phyloP scores from a whole-genome alignment of 2,797 vertebrate genomes.

The Pempheris klunzingeri region DNA sequence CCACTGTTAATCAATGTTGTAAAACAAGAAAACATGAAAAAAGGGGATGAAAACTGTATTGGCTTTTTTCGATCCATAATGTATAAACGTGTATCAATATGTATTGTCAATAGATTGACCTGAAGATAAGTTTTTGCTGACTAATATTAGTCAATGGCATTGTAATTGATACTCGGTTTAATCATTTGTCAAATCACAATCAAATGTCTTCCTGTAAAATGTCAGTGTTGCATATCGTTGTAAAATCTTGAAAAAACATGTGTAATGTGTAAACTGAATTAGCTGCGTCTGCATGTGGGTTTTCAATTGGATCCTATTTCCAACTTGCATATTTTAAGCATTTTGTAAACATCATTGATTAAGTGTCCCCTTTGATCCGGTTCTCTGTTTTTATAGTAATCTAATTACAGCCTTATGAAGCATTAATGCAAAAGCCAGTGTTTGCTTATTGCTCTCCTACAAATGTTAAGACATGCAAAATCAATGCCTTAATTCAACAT shows the following conservation, averaged over 20 bases:
- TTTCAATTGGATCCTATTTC: slow-evolving; percentile 23
- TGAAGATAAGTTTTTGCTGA: slow-evolving; percentile 16
- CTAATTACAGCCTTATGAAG: slow-evolving; percentile 63
- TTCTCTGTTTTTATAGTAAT: slow-evolving; percentile 54
- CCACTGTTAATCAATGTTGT: slow-evolving; percentile 21
- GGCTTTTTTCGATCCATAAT: neutral
- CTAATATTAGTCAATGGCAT: slow-evolving; percentile 3
- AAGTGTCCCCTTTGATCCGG: slow-evolving; percentile 44
- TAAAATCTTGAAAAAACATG: slow-evolving; percentile 32
- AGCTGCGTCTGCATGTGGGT: slow-evolving; percentile 17
- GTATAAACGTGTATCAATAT: slow-evolving; percentile 40
- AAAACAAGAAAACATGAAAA: slow-evolving; percentile 18
- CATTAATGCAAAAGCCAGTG: slow-evolving; percentile 60
- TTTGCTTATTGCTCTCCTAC: slow-evolving; percentile 65
- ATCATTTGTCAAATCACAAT: slow-evolving; percentile 23
- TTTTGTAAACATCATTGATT: slow-evolving; percentile 49
- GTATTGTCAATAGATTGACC: slow-evolving; percentile 45
- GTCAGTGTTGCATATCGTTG: slow-evolving; percentile 40
- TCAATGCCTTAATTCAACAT: slow-evolving; percentile 82
- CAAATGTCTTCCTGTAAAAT: slow-evolving; percentile 43
- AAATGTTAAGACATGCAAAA: slow-evolving; percentile 84
- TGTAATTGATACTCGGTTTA: slow-evolving; percentile 19
- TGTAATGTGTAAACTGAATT: slow-evolving; percentile 21
- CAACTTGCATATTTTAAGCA: slow-evolving; percentile 43
- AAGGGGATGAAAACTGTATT: neutral